phyloP scores from a whole-genome alignment of 2,797 vertebrate genomes.

The Sebastes diploproa region DNA sequence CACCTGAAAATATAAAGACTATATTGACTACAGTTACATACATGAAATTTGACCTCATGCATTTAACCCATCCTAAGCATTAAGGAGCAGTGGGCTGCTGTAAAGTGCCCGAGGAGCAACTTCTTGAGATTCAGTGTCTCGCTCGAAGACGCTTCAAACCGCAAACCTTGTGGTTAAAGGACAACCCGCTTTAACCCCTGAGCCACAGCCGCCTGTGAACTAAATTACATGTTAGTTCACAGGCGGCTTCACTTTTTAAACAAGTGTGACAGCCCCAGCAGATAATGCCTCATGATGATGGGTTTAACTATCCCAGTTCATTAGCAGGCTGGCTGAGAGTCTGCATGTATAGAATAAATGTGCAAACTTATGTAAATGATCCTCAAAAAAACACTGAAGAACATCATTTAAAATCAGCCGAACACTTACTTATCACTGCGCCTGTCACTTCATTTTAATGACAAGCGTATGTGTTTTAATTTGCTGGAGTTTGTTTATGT shows the following conservation, averaged over 20 bases:
- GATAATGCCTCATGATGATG: neutral
- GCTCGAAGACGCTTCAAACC: no score
- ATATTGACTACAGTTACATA: no score
- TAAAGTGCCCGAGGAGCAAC: no score
- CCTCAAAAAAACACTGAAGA: neutral
- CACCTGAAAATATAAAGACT: no score
- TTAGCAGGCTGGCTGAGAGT: neutral
- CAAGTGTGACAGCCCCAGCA: neutral
- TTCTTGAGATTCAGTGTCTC: no score
- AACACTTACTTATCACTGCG: neutral
- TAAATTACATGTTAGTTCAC: neutral
- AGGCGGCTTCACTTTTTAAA: neutral
- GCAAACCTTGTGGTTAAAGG: no score
- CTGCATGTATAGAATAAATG: neutral
- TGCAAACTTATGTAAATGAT: neutral
- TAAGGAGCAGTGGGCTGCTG: no score
- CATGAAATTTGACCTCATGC: no score
- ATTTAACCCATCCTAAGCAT: no score
- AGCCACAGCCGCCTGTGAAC: neutral
- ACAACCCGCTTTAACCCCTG: no score
- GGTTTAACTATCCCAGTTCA: neutral
- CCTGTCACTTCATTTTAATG: neutral
- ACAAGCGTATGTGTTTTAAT: neutral
- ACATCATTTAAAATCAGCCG: neutral
- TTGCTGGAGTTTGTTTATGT: neutral